Conservation (phyloP, 2,113 vertebrate species). For the Callaeas wilsoni region DNA sequence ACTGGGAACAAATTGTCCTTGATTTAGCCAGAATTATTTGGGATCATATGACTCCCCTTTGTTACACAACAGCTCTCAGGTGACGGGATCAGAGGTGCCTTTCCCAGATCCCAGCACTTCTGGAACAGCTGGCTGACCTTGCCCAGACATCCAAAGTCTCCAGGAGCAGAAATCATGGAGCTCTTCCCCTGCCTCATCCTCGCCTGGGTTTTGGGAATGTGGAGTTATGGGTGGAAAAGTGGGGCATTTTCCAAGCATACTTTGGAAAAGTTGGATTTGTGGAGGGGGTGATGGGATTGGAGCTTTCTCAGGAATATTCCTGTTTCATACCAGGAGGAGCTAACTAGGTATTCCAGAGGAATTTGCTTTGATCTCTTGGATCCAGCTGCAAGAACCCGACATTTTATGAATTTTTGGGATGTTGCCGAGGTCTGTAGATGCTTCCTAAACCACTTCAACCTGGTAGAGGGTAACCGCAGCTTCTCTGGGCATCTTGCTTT, state of each 20-base stretch:
- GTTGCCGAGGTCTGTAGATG: not conserved
- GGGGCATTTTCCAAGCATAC: accelerated
- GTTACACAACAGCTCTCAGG: not conserved
- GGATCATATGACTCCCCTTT: not conserved
- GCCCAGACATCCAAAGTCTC: not conserved
- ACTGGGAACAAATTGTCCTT: not conserved
- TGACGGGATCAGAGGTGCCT: not conserved
- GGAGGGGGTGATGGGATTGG: not conserved
- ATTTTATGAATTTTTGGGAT: not conserved
- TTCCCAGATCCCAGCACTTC: not conserved
- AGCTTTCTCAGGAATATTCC: not conserved
- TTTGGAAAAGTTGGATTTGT: not conserved
- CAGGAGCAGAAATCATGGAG: not conserved
- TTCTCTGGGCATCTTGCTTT: not conserved
- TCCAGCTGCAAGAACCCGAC: not conserved
- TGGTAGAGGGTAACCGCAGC: not conserved
- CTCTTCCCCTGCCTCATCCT: not conserved
- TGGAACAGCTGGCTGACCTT: not conserved
- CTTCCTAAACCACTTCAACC: not conserved
- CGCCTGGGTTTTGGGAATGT: not conserved
- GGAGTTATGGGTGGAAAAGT: accelerated
- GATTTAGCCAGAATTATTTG: not conserved
- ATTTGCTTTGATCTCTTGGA: not conserved
- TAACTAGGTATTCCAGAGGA: not conserved
- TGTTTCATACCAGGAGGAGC: accelerated